Evolutionary conservation across 1,140 invertebrate genomes (phyloP).

Genomic region (Oedothorax gibbosus): DNA sequence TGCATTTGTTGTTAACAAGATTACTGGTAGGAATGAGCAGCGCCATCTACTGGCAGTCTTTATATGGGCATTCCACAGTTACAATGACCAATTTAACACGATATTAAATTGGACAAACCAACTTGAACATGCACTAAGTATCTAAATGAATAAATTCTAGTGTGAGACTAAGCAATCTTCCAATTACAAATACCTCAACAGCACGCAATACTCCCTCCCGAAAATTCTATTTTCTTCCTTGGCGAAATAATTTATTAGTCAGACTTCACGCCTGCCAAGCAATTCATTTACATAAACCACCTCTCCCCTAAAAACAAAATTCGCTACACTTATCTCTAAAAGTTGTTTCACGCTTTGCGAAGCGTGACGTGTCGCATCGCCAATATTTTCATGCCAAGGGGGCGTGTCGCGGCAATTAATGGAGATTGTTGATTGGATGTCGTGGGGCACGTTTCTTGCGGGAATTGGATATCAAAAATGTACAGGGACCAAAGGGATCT

Average conservation of each 20-base stretch:
- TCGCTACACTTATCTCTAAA: constrained; percentile 34
- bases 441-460: constrained; percentile 29
- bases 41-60: no score
- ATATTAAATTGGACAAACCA: no score
- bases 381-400: constrained; percentile 49
- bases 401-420: constrained; percentile 43
- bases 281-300: constrained; percentile 52
- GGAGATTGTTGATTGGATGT: constrained; percentile 44
- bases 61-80: no score
- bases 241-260: constrained; percentile 33
- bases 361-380: constrained; percentile 49
- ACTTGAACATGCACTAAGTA: no score
- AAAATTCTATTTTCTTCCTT: constrained; percentile 23
- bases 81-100: no score
- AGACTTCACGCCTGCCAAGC: constrained; percentile 44
- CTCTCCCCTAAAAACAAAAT: constrained; percentile 17
- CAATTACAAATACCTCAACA: no score
- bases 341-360: constrained; percentile 56
- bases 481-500: neutral
- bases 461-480: constrained; percentile 54
- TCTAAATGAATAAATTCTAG: no score
- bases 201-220: neutral
- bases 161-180: no score
- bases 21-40: no score
- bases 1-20: no score